Conservation (phyloP, 2,113 vertebrate genomes). For the Gavialis gangeticus region DNA sequence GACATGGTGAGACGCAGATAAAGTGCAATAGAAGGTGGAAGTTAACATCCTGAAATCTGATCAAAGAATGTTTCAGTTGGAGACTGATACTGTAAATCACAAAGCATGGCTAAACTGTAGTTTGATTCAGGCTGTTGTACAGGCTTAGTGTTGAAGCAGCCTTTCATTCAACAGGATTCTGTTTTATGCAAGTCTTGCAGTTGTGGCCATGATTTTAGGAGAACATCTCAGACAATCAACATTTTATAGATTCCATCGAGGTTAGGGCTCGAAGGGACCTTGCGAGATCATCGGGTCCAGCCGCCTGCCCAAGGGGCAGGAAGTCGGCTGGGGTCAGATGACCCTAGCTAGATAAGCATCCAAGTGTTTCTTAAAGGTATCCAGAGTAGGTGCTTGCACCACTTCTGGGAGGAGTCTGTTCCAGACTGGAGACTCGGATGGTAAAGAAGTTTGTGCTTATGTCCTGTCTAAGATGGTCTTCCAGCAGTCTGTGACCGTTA, state of each 20-base stretch:
- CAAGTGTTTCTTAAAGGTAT: too few species aligned
- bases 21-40: constrained; percentile 66
- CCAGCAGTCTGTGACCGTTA: too few species aligned
- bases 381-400: too few species aligned
- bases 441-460: too few species aligned
- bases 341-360: too few species aligned
- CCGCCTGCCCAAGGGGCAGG: too few species aligned
- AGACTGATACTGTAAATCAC: constrained; percentile 71
- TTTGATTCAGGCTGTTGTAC: constrained; percentile 55
- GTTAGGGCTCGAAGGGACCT: too few species aligned
- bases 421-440: too few species aligned
- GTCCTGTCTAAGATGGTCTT: too few species aligned
- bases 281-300: too few species aligned
- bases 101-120: constrained; percentile 59
- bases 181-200: constrained; percentile 7
- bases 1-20: constrained; percentile 72
- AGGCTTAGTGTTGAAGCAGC: constrained; percentile 36
- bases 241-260: neutral
- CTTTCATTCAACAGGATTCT: constrained; percentile 49
- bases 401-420: too few species aligned
- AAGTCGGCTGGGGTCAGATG: too few species aligned
- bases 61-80: constrained; percentile 64
- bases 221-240: neutral
- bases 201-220: neutral
- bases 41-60: constrained; percentile 74